phyloP scores from a whole-genome alignment of 2,797 vertebrate genomes.

The Anisognathus igniventris region DNA sequence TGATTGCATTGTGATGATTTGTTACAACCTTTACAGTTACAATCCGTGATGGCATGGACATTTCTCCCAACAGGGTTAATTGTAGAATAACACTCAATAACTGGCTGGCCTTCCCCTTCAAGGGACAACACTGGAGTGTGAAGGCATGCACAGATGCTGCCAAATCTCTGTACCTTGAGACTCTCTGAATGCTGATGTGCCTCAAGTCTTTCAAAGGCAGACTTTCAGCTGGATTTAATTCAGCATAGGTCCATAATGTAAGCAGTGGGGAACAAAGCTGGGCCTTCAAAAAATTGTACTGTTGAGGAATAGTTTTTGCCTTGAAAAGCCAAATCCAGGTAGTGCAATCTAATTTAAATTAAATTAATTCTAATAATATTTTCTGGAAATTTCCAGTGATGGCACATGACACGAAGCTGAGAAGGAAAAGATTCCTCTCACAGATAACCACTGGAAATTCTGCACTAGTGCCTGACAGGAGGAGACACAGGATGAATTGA shows the following conservation, averaged over 20 bases:
- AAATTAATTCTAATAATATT: neutral
- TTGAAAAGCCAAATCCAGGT: neutral
- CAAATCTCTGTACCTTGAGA: conserved; percentile 40
- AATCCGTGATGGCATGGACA: neutral
- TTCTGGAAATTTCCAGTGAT: neutral
- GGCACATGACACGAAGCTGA: neutral
- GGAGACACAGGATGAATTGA: neutral
- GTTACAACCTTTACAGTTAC: conserved; percentile 21
- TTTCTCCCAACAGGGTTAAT: conserved; percentile 43
- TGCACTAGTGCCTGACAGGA: neutral
- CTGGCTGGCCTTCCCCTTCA: conserved; percentile 17
- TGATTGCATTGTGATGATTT: conserved; percentile 42
- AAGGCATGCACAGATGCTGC: conserved; percentile 10
- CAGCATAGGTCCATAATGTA: neutral
- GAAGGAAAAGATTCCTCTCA: neutral
- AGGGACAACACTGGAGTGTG: conserved; percentile 3
- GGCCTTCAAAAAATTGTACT: neutral
- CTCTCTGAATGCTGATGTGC: neutral
- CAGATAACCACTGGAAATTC: neutral
- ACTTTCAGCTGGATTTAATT: conserved; percentile 8
- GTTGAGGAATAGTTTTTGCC: neutral
- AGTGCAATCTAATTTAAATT: neutral
- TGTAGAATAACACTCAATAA: conserved; percentile 8
- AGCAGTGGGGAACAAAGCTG: neutral
- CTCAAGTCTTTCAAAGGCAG: neutral